A percentile compares a stretch with the other conserved stretches of the same genome.
Evolutionary conservation across 2,888 invertebrate species (phyloP).

Genomic region (Camptogramma bilineatum): DNA sequence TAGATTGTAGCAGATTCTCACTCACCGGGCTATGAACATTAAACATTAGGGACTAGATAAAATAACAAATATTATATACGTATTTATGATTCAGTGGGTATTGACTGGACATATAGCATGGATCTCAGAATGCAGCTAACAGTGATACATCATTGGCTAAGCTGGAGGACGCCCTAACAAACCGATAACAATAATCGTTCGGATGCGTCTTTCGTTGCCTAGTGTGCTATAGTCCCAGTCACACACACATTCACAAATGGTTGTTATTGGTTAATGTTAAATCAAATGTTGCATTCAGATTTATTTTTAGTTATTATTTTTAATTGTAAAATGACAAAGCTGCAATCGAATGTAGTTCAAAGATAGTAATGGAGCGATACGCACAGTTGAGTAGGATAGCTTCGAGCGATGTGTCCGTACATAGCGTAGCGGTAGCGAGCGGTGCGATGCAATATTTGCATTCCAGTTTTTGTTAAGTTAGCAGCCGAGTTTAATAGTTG

Average conservation of each 20-base stretch:
- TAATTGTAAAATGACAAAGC: slow-evolving; percentile 73
- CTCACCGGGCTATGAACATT: slow-evolving; percentile 79
- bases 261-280: slow-evolving; percentile 79
- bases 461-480: slow-evolving; percentile 82
- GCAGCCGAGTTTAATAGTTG: slow-evolving; percentile 76
- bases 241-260: slow-evolving; percentile 75
- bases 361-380: slow-evolving; percentile 79
- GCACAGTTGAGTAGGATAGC: slow-evolving; percentile 75
- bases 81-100: slow-evolving; percentile 78
- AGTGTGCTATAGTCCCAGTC: slow-evolving; percentile 79
- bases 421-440: slow-evolving; percentile 42
- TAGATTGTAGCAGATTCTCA: slow-evolving; percentile 61
- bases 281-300: slow-evolving; percentile 82
- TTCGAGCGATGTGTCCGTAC: slow-evolving; percentile 67
- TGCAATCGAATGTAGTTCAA: slow-evolving; percentile 82
- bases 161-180: slow-evolving; percentile 51
- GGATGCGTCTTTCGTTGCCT: slow-evolving; percentile 60
- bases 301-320: slow-evolving; percentile 70
- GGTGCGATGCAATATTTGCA: slow-evolving; percentile 85
- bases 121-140: slow-evolving; percentile 84
- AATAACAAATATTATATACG: slow-evolving; percentile 69
- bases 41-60: slow-evolving; percentile 64
- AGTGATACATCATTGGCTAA: slow-evolving; percentile 64
- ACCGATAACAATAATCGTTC: slow-evolving; percentile 47
- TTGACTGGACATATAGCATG: slow-evolving; percentile 82